Evolutionary conservation across 2,888 invertebrate genomes (phyloP), one percentile per base, ranked within the genome.

Genomic region (Ganaspis brasiliensis): DNA sequence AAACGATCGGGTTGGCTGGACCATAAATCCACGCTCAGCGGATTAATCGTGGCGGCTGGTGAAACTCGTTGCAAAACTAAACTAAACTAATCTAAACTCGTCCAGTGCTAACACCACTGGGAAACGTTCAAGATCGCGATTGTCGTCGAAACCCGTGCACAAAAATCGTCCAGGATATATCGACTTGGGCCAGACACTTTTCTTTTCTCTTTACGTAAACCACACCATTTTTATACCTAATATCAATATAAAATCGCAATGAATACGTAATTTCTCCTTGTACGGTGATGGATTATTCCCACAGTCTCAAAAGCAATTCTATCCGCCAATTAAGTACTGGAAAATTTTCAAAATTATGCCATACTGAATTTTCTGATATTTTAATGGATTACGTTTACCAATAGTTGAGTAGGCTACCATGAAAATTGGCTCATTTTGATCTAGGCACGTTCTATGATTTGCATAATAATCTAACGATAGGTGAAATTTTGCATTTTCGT

Each of bases 31-130:
- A 85, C 85, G 81, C 78, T 83, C 84, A 80, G 82, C 81, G 87
- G 88, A 89, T 89, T 89, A 90, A 89, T 89, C 87, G 88, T 80
- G 83, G 83, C 83, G 83, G 77, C 78, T 82, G 85, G 82, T 78
- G 84, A 88, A 88, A 89, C 89, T 89, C 87, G 88, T 89, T 88
- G 87, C 86, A 45, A 83, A 88, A 87, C 89, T 87, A 87, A 88
- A 89, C 89, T 88, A 88, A 89, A 89, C 89, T 89, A 89, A 90
- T 89, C 89, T 89, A 89, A 89, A 89, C 89, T 89, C 89, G 87
- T 86, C 86, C 83, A 84, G 84, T 81, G 81, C 84, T 82, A 84
- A 81, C 83, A 84, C 87, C 84, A 82, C 67, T 59, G 79, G 75
- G 75, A 80, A 74, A 81, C 78, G 70, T 77, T 72, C 59, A 79